Percentiles rank a stretch among this genome's conserved stretches.
Conservation (phyloP, 1,140 invertebrate genomes). For the Ooceraea biroi region DNA sequence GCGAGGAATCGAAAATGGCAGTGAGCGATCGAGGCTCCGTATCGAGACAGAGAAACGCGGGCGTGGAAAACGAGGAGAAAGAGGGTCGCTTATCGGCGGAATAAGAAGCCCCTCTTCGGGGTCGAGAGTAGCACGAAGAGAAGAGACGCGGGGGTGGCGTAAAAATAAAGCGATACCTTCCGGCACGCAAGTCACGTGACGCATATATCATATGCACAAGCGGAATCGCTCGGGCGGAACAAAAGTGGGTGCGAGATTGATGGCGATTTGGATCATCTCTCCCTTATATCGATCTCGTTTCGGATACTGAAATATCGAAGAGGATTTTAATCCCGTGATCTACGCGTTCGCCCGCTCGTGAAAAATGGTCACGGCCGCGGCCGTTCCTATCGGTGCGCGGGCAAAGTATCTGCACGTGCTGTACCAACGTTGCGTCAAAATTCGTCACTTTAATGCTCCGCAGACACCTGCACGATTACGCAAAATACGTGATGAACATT, state of each 20-base stretch:
- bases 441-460: conserved; percentile 43
- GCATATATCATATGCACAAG: conserved; percentile 61
- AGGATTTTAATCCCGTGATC: conserved; percentile 57
- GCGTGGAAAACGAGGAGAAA: conserved; percentile 22
- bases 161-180: conserved; percentile 64
- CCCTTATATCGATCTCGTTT: conserved; percentile 54
- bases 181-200: conserved; percentile 60
- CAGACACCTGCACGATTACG: conserved; percentile 32
- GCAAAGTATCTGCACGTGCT: too few relatives aligned
- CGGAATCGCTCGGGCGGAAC: conserved; percentile 52
- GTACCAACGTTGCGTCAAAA: conserved; percentile 27
- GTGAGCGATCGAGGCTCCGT: conserved; percentile 50
- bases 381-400: neutral
- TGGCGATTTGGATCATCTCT: conserved; percentile 48
- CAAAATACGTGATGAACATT: conserved; percentile 15
- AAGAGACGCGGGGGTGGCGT: neutral
- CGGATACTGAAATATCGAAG: conserved; percentile 57
- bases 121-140: neutral
- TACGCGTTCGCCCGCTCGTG: conserved; percentile 40
- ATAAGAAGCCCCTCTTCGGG: conserved; percentile 39
- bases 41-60: conserved; percentile 34
- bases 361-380: conserved; percentile 38
- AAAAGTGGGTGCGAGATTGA: conserved; percentile 54
- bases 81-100: conserved; percentile 40
- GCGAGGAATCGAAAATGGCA: conserved; percentile 62